phyloP scores from a whole-genome alignment of 2,797 vertebrate species.

The Tarsius wallacei region DNA sequence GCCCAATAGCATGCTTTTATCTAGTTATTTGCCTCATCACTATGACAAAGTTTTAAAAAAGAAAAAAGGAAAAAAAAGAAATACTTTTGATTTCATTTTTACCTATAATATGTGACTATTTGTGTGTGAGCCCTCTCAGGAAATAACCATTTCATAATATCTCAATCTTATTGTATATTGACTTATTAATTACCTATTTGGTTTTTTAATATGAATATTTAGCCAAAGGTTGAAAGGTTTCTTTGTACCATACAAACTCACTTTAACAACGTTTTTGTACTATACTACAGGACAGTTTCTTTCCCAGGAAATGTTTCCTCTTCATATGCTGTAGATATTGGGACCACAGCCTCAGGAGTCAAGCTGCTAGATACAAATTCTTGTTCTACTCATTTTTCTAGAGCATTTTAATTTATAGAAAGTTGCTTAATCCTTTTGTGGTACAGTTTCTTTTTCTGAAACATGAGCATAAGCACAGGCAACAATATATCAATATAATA shows the following conservation, averaged over 20 bases:
- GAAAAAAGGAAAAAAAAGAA: neutral
- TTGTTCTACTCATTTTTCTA: neutral
- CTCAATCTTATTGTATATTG: slow-evolving; percentile 70
- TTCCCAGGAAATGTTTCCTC: neutral
- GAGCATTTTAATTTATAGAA: neutral
- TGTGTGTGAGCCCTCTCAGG: neutral
- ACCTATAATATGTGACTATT: slow-evolving; percentile 3
- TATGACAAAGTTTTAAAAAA: neutral
- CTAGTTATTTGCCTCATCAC: neutral
- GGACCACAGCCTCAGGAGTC: neutral
- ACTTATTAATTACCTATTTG: neutral
- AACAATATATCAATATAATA: neutral
- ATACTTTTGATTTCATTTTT: neutral
- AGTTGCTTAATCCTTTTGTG: neutral
- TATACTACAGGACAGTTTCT: neutral
- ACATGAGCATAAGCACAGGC: neutral
- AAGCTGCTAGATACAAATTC: neutral
- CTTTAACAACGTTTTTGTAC: neutral
- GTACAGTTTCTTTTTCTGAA: neutral
- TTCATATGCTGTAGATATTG: neutral
- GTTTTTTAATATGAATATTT: neutral
- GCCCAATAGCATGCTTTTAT: neutral
- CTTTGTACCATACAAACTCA: neutral
- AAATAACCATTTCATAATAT: neutral
- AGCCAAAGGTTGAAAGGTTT: neutral